Evolutionary conservation across 2,888 invertebrate genomes (phyloP).

Genomic region (Philaethria dido): DNA sequence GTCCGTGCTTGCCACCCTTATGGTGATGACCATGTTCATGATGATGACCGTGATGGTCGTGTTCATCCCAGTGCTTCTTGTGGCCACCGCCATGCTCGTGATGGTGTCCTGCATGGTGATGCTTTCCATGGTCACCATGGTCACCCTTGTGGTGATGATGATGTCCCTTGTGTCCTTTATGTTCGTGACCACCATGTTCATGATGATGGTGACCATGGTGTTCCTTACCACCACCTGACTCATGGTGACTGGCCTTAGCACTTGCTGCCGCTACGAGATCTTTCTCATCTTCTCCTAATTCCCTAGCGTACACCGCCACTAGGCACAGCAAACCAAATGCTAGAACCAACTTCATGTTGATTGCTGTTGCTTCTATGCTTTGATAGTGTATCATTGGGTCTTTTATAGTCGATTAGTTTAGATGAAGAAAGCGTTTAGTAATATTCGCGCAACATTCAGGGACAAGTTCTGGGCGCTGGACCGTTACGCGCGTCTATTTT

Average conservation of each 20-base stretch:
- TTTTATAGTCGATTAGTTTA: constrained; percentile 70
- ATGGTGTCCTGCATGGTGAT: constrained; percentile 73
- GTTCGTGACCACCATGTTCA: constrained; percentile 72
- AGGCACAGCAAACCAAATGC: constrained; percentile 71
- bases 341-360: constrained; percentile 73
- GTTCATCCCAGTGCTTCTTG: constrained; percentile 74
- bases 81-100: constrained; percentile 74
- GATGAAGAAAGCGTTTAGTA: constrained; percentile 75
- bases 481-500: constrained; percentile 60
- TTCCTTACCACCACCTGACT: constrained; percentile 73
- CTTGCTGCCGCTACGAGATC: constrained; percentile 75
- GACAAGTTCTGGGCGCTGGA: constrained; percentile 58
- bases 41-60: constrained; percentile 73
- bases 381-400: constrained; percentile 53
- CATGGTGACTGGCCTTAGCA: constrained; percentile 66
- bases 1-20: constrained; percentile 75
- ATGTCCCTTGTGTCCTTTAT: constrained; percentile 77
- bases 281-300: constrained; percentile 67
- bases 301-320: constrained; percentile 68
- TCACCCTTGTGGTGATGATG: constrained; percentile 78
- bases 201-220: constrained; percentile 76
- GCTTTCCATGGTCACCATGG: constrained; percentile 72
- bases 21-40: constrained; percentile 78
- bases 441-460: constrained; percentile 62
- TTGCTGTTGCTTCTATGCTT: constrained; percentile 54